These are phyloP conservation scores for Leistus spinibarbis DNA, from an alignment of 2,888 invertebrate genomes.

Conservation along the genomic window DNA sequence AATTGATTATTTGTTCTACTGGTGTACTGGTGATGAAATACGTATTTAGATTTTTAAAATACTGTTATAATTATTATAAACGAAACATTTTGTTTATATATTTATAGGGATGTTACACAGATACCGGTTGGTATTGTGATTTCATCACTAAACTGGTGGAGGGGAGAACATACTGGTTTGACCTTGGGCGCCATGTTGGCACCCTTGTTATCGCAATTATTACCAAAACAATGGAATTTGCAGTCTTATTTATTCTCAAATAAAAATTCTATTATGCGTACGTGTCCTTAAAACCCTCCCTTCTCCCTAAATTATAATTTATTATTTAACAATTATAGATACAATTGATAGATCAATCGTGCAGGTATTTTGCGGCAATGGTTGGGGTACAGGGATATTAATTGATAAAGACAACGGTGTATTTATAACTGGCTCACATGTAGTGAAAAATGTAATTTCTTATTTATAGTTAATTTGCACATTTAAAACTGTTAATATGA, in stretches of 20 bases:
- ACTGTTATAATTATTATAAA: background rate
- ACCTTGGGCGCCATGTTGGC: slow-evolving; percentile 63
- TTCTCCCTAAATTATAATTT: background rate
- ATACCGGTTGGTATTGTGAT: slow-evolving; percentile 62
- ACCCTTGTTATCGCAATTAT: slow-evolving; percentile 50
- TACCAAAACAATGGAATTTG: slow-evolving; percentile 20
- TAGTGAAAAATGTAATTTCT: slow-evolving; percentile 60
- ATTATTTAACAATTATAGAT: slow-evolving; percentile 44
- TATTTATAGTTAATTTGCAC: background rate
- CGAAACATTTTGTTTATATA: background rate
- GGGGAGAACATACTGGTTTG: slow-evolving; percentile 68
- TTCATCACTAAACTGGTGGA: slow-evolving; percentile 66
- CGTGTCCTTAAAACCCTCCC: background rate
- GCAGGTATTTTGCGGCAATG: slow-evolving; percentile 63
- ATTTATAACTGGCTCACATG: slow-evolving; percentile 67
- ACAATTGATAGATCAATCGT: slow-evolving; percentile 61
- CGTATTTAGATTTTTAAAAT: no score
- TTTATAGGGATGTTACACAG: slow-evolving; percentile 31
- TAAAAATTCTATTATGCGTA: slow-evolving; percentile 30
- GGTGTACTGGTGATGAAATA: no score
- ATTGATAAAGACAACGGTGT: slow-evolving; percentile 58
- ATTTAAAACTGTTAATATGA: background rate
- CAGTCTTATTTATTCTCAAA: slow-evolving; percentile 19
- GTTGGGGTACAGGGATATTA: slow-evolving; percentile 67
- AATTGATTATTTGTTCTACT: no score